phyloP scores from a whole-genome alignment of 2,797 vertebrate genomes.

The Falco peregrinus region DNA sequence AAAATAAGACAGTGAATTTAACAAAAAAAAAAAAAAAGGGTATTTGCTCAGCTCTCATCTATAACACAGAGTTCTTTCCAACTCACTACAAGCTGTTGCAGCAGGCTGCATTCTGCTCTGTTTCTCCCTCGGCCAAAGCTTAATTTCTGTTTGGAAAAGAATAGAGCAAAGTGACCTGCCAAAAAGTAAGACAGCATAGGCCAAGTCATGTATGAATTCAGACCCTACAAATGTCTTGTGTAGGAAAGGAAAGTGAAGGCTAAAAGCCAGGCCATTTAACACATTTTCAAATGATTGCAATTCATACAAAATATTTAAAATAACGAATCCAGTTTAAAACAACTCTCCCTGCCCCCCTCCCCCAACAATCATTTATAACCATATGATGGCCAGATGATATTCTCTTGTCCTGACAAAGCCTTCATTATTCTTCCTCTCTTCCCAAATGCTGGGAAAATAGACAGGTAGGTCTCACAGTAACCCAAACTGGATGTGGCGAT shows the following conservation, averaged over 20 bases:
- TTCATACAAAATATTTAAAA: constrained; percentile 23
- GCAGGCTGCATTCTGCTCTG: constrained; percentile 62
- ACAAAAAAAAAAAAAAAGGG: neutral
- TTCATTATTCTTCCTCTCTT: neutral
- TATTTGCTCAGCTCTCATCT: constrained; percentile 57
- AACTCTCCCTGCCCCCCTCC: neutral
- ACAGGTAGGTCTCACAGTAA: neutral
- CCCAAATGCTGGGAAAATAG: neutral
- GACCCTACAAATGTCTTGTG: neutral
- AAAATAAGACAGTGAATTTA: constrained; percentile 66
- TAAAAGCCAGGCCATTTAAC: neutral
- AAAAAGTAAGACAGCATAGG: constrained; percentile 37
- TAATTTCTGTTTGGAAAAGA: constrained; percentile 66
- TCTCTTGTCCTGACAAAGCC: neutral
- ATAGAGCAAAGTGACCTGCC: constrained; percentile 55
- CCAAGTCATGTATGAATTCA: constrained; percentile 37
- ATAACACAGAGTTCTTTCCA: constrained; percentile 67
- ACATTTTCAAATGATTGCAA: neutral
- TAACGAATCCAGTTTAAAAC: neutral
- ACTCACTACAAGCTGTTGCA: constrained; percentile 65
- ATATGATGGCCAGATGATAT: neutral
- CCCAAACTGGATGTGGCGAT: neutral
- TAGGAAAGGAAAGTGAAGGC: neutral
- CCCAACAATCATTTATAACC: neutral
- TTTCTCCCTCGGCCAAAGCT: constrained; percentile 43